phyloP scores from a whole-genome alignment of 2,888 invertebrate genomes.

The Flabesymbios commensalis region DNA sequence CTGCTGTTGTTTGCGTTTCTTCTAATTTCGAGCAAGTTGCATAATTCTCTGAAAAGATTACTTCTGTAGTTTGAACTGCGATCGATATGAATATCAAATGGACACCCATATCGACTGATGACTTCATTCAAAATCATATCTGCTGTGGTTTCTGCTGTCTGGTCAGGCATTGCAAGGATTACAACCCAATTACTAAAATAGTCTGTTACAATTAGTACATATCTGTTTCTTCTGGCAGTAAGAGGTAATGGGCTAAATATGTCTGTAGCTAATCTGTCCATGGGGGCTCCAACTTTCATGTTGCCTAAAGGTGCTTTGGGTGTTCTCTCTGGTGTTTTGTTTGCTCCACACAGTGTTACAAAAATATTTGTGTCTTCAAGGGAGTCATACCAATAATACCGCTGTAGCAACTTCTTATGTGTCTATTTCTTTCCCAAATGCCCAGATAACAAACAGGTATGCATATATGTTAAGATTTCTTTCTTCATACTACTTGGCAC shows the following conservation, averaged over 20 bases:
- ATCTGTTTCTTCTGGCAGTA: conserved; percentile 28
- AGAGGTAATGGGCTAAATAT: conserved; percentile 28
- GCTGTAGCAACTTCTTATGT: conserved; percentile 7
- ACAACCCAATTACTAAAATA: conserved; percentile 33
- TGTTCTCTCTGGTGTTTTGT: conserved; percentile 12
- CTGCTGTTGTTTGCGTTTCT: too few relatives aligned
- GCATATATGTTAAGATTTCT: conserved; percentile 15
- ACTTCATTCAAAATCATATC: conserved; percentile 31
- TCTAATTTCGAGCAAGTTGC: too few relatives aligned
- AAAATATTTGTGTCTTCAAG: conserved; percentile 19
- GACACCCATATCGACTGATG: conserved; percentile 24
- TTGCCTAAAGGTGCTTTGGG: conserved; percentile 21
- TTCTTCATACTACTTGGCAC: conserved; percentile 10
- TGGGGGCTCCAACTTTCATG: conserved; percentile 22
- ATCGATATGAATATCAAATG: conserved; percentile 25
- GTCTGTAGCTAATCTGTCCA: conserved; percentile 28
- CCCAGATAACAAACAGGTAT: conserved; percentile 16
- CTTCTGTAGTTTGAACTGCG: conserved; percentile 31
- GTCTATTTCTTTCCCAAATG: conserved; percentile 28
- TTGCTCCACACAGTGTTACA: conserved; percentile 20
- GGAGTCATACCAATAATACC: conserved; percentile 24
- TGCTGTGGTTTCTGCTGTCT: conserved; percentile 26
- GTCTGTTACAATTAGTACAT: conserved; percentile 30
- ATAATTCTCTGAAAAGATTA: conserved; percentile 33
- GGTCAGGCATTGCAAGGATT: conserved; percentile 25